Evolutionary conservation across 2,113 vertebrate genomes (phyloP), one percentile per base, ranked within the genome.

Genomic region (Poeciliopsis retropinna): DNA sequence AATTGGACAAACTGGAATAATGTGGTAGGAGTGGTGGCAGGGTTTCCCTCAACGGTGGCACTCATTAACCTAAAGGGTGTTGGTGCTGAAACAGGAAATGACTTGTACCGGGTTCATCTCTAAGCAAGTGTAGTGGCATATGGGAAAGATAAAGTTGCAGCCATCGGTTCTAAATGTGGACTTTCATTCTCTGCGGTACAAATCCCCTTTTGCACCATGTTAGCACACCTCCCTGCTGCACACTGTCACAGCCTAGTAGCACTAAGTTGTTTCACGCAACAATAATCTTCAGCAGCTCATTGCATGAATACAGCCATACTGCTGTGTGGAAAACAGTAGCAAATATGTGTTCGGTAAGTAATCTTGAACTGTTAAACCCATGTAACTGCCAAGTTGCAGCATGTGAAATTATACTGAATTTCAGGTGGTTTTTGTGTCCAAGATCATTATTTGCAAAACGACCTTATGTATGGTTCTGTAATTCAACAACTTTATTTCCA

Each of bases 61-160:
- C 80, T 87, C 82, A 85, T 88, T 88, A 89, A 89, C 68, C 70
- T 74, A 63, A 60, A 75, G 78, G 77, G 80, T 79, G 83, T 77
- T 72, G 81, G 76, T 73, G 62, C 39, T 63, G 72, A 85, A 80
- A 85, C 87, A 88, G 85, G 78, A 84, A 87, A 78, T 64, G 61
- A 67, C 66, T 70, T 79, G 71, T 74, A 80, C 70, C 60, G 37
- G 10, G 70, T 60, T 28, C 41, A 27, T 63, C 14, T 75, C 65
- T 70, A 60, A 73, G 60, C 60, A 39, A 57, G 61, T 82, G 75
- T 67, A 64, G 60, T 19, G 68, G 73, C 41, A 9, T 47, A 47
- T 78, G 80, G 80, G 70, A 76, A 47, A 28, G 72, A 85, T 80
- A 91, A 90, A 77, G 80, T 60, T 69, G 73, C 78, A 83, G 79